These are phyloP conservation scores for Opisthocomus hoazin DNA, from an alignment of 2,113 vertebrate species.

Conservation along the genomic window DNA sequence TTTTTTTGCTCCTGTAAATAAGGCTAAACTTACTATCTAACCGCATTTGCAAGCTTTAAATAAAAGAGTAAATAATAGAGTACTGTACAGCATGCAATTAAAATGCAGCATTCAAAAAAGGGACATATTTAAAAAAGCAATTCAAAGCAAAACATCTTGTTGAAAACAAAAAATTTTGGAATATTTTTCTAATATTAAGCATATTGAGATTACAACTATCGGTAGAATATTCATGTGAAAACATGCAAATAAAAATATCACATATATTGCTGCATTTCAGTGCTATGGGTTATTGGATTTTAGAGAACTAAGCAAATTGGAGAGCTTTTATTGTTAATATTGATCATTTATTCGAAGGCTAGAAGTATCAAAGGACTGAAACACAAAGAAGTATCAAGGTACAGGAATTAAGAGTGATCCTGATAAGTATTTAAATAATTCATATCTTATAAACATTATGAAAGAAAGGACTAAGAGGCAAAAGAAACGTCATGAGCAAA, in stretches of 20 bases:
- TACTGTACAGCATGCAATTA: neutral
- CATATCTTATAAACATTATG: neutral
- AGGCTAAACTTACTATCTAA: neutral
- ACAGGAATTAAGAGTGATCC: neutral
- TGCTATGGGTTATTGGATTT: neutral
- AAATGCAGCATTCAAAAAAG: neutral
- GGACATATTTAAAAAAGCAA: neutral
- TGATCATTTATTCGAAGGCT: neutral
- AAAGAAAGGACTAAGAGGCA: neutral
- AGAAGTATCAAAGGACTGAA: neutral
- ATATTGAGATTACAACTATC: neutral
- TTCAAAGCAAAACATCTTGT: neutral
- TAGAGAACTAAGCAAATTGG: neutral
- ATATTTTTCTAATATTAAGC: neutral
- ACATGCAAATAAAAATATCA: neutral
- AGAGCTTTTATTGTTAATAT: neutral
- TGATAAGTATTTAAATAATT: neutral
- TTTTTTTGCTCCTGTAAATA: fast-evolving
- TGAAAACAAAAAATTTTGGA: fast-evolving
- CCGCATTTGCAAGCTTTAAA: neutral
- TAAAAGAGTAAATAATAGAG: neutral
- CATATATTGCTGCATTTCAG: neutral
- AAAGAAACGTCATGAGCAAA: neutral
- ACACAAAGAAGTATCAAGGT: neutral
- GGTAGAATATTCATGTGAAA: neutral